Percentiles rank a stretch among this genome's conserved stretches.
These are phyloP conservation scores for Penelope pileata DNA, from an alignment of 2,113 vertebrate species.

Conservation along the genomic window DNA sequence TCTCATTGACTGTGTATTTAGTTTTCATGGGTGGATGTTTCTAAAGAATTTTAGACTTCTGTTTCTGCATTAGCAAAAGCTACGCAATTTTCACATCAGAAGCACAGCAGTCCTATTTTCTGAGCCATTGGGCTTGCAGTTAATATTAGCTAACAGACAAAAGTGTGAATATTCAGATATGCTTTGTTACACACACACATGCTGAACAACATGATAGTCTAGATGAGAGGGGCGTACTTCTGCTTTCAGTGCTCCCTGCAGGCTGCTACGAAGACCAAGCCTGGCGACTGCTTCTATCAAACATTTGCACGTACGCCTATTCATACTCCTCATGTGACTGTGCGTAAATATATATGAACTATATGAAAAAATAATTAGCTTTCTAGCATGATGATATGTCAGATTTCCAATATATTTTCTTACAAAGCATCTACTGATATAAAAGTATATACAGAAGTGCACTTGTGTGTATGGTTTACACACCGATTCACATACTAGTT, in stretches of 20 bases:
- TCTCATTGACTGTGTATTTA: not conserved
- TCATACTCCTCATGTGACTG: not conserved
- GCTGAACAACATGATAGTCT: not conserved
- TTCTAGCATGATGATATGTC: not conserved
- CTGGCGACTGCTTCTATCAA: not conserved
- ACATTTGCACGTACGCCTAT: accelerated
- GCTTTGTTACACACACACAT: not conserved
- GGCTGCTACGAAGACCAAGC: not conserved
- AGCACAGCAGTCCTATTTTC: not conserved
- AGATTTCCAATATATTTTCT: not conserved
- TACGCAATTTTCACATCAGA: not conserved
- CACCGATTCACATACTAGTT: not conserved
- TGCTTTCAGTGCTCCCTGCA: not conserved
- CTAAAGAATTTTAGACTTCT: not conserved
- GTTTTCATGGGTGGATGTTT: not conserved
- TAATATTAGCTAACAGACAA: constrained; percentile 1
- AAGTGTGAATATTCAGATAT: constrained; percentile 20
- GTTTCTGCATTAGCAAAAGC: not conserved
- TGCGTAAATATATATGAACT: not conserved
- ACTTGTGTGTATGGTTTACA: not conserved
- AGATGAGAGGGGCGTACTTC: not conserved
- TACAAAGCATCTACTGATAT: not conserved
- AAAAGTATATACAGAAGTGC: not conserved
- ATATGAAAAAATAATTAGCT: not conserved
- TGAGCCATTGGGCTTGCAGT: not conserved